Evolutionary conservation across 37 sponge, comb jelly and placozoan genomes (phyloP).

Genomic region (Trichoplax adhaerens): DNA sequence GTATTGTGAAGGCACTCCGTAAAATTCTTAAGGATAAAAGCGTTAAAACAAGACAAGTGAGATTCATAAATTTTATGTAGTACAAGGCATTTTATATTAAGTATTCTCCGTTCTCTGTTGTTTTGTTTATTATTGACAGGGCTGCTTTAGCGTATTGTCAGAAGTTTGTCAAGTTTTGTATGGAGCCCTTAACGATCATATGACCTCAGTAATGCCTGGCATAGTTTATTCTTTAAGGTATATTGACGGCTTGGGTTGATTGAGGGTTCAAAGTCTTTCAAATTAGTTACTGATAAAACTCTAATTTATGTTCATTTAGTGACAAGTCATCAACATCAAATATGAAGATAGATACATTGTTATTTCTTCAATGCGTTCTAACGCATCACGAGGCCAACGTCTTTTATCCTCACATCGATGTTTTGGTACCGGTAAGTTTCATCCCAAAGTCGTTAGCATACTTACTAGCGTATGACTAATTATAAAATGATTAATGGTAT

Average conservation of each 20-base stretch:
- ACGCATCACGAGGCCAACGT: constrained; percentile 45
- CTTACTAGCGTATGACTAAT: no score
- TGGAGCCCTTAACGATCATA: constrained; percentile 64
- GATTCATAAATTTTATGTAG: background rate
- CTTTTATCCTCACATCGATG: constrained; percentile 61
- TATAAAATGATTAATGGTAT: no score
- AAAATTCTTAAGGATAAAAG: constrained; percentile 84
- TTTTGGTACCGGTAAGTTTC: constrained; percentile 48
- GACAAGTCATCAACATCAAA: constrained; percentile 76
- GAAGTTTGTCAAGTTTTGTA: constrained; percentile 66
- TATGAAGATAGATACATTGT: constrained; percentile 88
- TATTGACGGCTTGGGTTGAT: constrained; percentile 2
- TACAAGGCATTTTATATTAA: background rate
- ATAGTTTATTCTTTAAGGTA: constrained; percentile 68
- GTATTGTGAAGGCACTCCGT: constrained; percentile 62
- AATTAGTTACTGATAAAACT: constrained; percentile 4
- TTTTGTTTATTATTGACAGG: constrained; percentile 13
- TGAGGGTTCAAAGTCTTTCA: constrained; percentile 1
- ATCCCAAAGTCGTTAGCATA: no score
- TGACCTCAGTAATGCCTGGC: constrained; percentile 67
- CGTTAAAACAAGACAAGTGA: constrained; percentile 60
- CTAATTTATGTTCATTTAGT: constrained; percentile 19
- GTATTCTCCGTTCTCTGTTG: background rate
- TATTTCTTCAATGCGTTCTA: constrained; percentile 67
- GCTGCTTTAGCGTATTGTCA: constrained; percentile 82